A percentile compares a stretch with the other conserved stretches of the same genome.
These are phyloP conservation scores for Typhlichthys eigenmanni DNA, from an alignment of 2,797 vertebrate species.

Conservation along the genomic window DNA sequence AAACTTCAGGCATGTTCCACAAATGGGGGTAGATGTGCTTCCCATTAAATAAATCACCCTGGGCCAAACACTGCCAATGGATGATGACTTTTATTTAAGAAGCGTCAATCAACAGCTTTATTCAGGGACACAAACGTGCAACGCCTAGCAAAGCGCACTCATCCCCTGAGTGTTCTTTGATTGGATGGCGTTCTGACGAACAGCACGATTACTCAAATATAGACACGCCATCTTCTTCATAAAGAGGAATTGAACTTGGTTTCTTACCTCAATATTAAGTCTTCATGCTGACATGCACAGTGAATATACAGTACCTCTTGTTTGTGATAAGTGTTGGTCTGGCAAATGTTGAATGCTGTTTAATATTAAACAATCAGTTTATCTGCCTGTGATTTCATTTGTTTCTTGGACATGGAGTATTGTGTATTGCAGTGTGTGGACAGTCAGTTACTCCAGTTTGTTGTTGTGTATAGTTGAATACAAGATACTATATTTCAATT, in stretches of 20 bases:
- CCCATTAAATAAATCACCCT: conserved; percentile 60
- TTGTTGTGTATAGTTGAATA: too few species aligned
- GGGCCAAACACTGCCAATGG: conserved; percentile 35
- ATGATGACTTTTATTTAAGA: conserved; percentile 57
- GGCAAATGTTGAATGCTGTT: too few species aligned
- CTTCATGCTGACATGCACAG: too few species aligned
- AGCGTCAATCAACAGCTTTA: conserved; percentile 49
- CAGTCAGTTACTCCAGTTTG: too few species aligned
- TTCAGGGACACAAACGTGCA: conserved; percentile 41
- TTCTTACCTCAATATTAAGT: neutral
- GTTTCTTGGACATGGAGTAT: too few species aligned
- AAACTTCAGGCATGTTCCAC: conserved; percentile 65
- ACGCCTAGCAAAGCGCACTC: conserved; percentile 5
- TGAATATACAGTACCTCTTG: too few species aligned
- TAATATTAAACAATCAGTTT: too few species aligned
- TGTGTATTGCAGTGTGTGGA: too few species aligned
- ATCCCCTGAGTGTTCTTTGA: conserved; percentile 42
- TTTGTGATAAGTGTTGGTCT: too few species aligned
- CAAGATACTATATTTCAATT: too few species aligned
- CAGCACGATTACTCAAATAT: conserved; percentile 28
- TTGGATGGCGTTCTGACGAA: conserved; percentile 31
- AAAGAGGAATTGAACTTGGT: neutral
- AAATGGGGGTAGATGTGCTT: conserved; percentile 55
- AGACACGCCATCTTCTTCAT: conserved; percentile 14
- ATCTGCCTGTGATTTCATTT: too few species aligned